Conservation (phyloP, 2,888 invertebrate genomes). For the Phlogophora meticulosa region DNA sequence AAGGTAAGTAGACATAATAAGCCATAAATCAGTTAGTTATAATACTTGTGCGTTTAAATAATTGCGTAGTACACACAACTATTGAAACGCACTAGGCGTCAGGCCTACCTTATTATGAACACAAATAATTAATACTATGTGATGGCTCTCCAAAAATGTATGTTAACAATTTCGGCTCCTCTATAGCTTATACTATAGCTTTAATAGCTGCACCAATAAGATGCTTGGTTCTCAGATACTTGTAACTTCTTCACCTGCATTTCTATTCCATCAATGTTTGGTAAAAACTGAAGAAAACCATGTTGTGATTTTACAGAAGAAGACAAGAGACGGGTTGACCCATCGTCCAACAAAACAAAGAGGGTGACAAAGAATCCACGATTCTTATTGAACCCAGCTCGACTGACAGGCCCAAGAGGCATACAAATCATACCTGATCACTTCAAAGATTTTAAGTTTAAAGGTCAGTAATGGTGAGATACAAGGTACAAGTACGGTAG, state of each 20-base stretch:
- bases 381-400: constrained; percentile 93
- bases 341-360: constrained; percentile 86
- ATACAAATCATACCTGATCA: constrained; percentile 95
- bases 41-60: too few species aligned
- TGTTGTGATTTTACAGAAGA: constrained; percentile 76
- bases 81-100: not conserved
- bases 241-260: not conserved
- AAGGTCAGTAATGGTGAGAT: constrained; percentile 84
- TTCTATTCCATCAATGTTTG: not conserved
- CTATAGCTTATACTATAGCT: too few species aligned
- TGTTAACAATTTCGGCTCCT: too few species aligned
- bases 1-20: too few species aligned
- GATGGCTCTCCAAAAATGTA: too few species aligned
- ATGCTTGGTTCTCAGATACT: not conserved
- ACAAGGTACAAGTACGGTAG: too few species aligned
- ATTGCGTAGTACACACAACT: not conserved
- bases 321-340: constrained; percentile 85
- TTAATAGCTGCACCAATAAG: not conserved
- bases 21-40: too few species aligned
- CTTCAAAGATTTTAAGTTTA: constrained; percentile 95
- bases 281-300: not conserved
- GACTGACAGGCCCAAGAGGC: constrained; percentile 95
- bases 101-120: not conserved
- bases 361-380: constrained; percentile 92
- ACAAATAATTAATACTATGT: not conserved